These are phyloP conservation scores for Taxidea taxus DNA, from an alignment of 2,113 vertebrate genomes.

Conservation along the genomic window DNA sequence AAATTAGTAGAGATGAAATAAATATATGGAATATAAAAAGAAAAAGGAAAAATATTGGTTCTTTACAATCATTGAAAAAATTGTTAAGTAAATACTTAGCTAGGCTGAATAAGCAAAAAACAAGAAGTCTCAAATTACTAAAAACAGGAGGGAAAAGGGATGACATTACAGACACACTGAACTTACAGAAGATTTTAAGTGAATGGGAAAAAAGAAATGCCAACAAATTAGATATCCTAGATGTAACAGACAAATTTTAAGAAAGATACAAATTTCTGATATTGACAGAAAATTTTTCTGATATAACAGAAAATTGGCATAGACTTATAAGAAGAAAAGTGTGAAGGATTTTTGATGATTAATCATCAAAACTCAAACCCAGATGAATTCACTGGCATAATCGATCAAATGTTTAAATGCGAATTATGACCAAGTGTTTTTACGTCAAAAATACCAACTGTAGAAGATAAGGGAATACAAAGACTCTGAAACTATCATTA, in stretches of 20 bases:
- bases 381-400: no score
- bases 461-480: neutral
- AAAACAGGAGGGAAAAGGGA: neutral
- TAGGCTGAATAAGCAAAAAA: neutral
- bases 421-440: no score
- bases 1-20: neutral
- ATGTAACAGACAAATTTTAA: neutral
- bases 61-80: neutral
- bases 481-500: neutral
- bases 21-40: neutral
- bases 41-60: neutral
- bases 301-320: neutral
- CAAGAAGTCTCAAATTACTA: neutral
- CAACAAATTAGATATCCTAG: neutral
- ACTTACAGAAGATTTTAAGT: neutral
- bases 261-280: neutral
- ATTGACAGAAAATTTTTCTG: neutral
- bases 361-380: no score
- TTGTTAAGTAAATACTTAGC: neutral
- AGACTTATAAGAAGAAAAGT: no score
- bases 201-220: neutral
- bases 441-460: neutral
- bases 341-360: no score
- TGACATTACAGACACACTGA: neutral
- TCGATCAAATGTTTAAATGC: no score